Evolutionary conservation across 2,888 invertebrate genomes (phyloP).

Genomic region (Eretmocerus hayati): DNA sequence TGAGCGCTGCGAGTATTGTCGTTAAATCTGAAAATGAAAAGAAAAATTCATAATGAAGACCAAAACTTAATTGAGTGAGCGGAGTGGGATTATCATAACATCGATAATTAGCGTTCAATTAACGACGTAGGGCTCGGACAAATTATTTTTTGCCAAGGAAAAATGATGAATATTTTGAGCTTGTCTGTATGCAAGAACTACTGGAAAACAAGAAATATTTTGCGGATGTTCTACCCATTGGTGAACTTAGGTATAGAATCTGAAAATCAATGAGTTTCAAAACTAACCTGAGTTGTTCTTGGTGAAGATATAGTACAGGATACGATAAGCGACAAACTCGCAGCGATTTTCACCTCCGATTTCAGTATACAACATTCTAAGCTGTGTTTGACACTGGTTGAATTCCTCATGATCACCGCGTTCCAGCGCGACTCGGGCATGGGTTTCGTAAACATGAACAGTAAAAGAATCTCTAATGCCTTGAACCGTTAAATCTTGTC

Average conservation of each 20-base stretch:
- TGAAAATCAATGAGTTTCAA: too few relatives aligned
- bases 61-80: too few relatives aligned
- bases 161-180: neutral
- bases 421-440: constrained; percentile 95
- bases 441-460: constrained; percentile 97
- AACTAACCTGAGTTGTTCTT: constrained; percentile 86
- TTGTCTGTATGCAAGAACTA: neutral
- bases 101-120: too few relatives aligned
- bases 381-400: constrained; percentile 98
- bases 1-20: constrained; percentile 77
- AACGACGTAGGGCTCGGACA: too few relatives aligned
- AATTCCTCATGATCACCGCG: constrained; percentile 98
- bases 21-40: constrained; percentile 70
- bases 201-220: too few relatives aligned
- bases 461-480: constrained; percentile 91
- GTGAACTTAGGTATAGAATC: too few relatives aligned
- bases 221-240: too few relatives aligned
- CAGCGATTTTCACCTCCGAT: constrained; percentile 67
- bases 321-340: constrained; percentile 94
- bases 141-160: too few relatives aligned
- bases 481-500: constrained; percentile 98
- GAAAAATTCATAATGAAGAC: neutral
- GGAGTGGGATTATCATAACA: too few relatives aligned
- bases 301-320: constrained; percentile 97
- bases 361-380: constrained; percentile 88